These are phyloP conservation scores for Ivindomyrus marchei DNA, from an alignment of 2,113 vertebrate species.

Conservation along the genomic window DNA sequence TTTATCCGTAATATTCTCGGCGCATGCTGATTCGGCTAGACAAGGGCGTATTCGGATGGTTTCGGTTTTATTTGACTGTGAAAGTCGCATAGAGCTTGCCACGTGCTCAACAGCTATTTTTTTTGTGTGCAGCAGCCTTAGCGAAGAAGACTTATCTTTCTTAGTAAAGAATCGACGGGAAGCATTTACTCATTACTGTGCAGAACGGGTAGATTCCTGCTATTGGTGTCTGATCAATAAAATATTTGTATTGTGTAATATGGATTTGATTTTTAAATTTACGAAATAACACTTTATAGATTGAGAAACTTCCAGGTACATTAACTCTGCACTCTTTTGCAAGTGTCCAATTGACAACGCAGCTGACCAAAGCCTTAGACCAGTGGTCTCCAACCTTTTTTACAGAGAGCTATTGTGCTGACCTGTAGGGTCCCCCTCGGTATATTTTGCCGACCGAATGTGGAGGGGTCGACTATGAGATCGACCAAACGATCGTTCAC, in stretches of 20 bases:
- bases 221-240: background rate
- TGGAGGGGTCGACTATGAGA: background rate
- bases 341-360: background rate
- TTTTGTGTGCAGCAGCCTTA: background rate
- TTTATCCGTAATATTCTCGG: background rate
- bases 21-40: background rate
- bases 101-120: background rate
- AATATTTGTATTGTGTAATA: background rate
- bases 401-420: background rate
- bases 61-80: background rate
- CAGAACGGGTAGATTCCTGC: background rate
- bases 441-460: background rate
- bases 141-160: background rate
- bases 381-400: background rate
- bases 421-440: background rate
- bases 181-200: background rate
- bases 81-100: background rate
- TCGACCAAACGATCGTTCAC: background rate
- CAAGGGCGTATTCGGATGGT: background rate
- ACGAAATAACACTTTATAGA: background rate
- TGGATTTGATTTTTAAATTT: background rate
- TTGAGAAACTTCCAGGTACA: background rate
- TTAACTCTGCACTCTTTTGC: background rate
- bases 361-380: background rate
- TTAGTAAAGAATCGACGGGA: background rate